Evolutionary conservation across 2,113 vertebrate species (phyloP).

Genomic region (Butastur rufipennis): DNA sequence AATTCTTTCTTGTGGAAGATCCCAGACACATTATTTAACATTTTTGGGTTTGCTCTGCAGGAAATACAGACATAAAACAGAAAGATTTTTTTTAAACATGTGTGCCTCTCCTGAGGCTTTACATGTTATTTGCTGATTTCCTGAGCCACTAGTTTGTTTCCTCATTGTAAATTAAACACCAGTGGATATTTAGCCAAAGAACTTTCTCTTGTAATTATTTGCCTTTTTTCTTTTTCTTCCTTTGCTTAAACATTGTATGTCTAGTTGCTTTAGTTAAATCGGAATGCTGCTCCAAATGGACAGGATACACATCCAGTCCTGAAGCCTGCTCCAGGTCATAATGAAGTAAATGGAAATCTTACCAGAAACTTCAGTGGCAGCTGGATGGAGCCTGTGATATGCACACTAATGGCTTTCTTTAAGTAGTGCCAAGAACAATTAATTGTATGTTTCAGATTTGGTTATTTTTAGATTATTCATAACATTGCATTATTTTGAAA

Average conservation of each 20-base stretch:
- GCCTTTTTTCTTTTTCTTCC: not conserved
- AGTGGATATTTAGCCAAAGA: not conserved
- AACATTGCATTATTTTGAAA: not conserved
- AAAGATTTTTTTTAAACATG: not conserved
- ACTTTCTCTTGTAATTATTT: not conserved
- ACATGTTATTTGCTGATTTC: not conserved
- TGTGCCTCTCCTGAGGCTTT: not conserved
- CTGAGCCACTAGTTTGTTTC: not conserved
- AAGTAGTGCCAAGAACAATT: not conserved
- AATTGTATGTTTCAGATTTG: not conserved
- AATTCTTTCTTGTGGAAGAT: not conserved
- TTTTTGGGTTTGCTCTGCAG: not conserved
- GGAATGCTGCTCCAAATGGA: not conserved
- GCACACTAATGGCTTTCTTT: not conserved
- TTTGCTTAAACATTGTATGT: not conserved
- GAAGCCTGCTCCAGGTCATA: not conserved
- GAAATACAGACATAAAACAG: not conserved
- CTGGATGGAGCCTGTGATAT: not conserved
- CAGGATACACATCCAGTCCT: not conserved
- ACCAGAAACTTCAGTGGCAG: not conserved
- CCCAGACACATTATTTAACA: not conserved
- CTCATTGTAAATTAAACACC: not conserved
- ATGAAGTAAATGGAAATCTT: not conserved
- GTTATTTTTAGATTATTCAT: not conserved
- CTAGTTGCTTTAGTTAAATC: not conserved